Conservation (phyloP, 2,113 vertebrate genomes). For the Varanus salvator region DNA sequence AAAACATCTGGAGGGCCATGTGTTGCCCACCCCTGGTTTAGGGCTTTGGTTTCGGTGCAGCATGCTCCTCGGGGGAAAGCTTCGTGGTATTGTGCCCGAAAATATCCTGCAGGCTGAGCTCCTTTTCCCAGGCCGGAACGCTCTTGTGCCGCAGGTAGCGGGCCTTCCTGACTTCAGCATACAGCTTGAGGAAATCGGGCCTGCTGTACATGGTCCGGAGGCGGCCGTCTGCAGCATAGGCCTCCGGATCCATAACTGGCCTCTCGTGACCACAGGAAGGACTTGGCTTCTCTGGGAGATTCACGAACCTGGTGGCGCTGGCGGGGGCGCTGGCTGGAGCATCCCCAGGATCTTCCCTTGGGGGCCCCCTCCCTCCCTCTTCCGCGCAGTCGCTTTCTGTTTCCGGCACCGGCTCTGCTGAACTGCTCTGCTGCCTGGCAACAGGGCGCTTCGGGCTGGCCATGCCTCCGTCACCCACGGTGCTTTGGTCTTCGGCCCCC, state of each 20-base stretch:
- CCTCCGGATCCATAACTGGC: background rate
- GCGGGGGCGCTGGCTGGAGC: background rate
- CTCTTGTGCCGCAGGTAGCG: slow-evolving; percentile 76
- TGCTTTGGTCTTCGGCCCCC: background rate
- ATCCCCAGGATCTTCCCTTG: background rate
- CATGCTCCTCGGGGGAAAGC: no score
- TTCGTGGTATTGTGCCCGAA: slow-evolving; percentile 34
- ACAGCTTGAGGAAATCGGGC: slow-evolving; percentile 67
- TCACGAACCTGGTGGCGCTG: background rate
- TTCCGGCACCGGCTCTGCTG: background rate
- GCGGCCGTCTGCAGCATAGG: slow-evolving; percentile 36
- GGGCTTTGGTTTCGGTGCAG: background rate
- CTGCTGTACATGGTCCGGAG: slow-evolving; percentile 57
- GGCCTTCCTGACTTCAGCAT: slow-evolving; percentile 72
- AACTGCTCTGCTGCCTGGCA: background rate
- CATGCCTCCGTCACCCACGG: slow-evolving; percentile 13
- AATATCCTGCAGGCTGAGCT: slow-evolving; percentile 69
- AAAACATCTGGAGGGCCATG: no score
- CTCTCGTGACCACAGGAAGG: background rate
- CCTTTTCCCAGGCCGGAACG: slow-evolving; percentile 63
- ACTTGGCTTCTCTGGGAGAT: background rate
- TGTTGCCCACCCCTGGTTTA: background rate
- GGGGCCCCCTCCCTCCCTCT: slow-evolving; percentile 19
- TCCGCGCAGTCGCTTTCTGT: background rate
- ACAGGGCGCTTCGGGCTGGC: slow-evolving; percentile 42